Percentiles rank a stretch among this genome's conserved stretches.
Conservation (phyloP, 2,797 vertebrate genomes). For the Cossypha dichroa region DNA sequence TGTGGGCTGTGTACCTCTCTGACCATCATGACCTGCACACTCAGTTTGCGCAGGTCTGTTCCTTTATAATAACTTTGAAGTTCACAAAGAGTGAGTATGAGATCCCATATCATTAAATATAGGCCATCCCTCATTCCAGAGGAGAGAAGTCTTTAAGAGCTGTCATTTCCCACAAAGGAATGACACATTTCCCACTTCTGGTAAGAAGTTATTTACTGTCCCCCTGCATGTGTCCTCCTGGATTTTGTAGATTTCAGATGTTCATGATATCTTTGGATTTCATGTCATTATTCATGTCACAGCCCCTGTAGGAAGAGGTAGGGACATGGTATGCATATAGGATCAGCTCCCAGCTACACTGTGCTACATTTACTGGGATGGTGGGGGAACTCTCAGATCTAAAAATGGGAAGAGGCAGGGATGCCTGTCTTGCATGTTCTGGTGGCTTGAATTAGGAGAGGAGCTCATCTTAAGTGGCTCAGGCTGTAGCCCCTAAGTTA, state of each 20-base stretch:
- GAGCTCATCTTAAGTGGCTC: not conserved
- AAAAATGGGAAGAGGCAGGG: not conserved
- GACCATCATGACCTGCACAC: not conserved
- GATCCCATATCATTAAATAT: not conserved
- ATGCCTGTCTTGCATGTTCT: not conserved
- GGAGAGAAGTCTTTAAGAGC: not conserved
- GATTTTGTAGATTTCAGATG: not conserved
- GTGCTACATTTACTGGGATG: not conserved
- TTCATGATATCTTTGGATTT: not conserved
- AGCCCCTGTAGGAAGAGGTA: not conserved
- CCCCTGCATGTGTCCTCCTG: not conserved
- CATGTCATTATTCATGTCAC: not conserved
- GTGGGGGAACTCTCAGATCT: not conserved
- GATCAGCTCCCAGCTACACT: not conserved
- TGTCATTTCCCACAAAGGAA: not conserved
- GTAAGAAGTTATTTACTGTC: not conserved
- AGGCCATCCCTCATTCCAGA: not conserved
- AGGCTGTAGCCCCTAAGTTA: not conserved
- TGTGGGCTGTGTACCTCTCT: not conserved
- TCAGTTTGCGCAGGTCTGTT: not conserved
- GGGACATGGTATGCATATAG: accelerated
- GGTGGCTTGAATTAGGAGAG: not conserved
- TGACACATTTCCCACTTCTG: not conserved
- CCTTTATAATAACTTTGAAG: not conserved
- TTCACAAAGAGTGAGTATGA: not conserved